phyloP scores from a whole-genome alignment of 2,113 vertebrate species.

The Procavia capensis region DNA sequence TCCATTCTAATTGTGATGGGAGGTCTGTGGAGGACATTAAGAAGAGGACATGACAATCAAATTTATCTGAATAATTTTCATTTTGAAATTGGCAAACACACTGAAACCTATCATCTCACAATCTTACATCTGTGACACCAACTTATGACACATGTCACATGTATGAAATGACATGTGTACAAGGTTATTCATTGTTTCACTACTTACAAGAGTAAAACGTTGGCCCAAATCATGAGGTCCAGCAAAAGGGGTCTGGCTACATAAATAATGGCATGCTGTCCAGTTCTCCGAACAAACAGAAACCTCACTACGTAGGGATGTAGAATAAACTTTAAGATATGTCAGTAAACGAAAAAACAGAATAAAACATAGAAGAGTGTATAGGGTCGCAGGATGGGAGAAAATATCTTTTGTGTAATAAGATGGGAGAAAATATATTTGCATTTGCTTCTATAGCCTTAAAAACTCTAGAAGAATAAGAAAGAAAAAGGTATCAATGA shows the following conservation, averaged over 20 bases:
- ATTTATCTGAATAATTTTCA: neutral
- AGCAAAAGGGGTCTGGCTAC: neutral
- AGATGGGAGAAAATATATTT: neutral
- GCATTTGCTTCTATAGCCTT: neutral
- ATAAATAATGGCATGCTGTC: neutral
- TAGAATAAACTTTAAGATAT: neutral
- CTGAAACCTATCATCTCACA: neutral
- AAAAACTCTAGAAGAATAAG: neutral
- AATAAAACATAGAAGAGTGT: neutral
- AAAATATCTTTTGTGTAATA: neutral
- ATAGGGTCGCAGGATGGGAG: too few relatives aligned
- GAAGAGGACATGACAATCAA: neutral
- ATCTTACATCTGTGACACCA: neutral
- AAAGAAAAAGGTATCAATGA: neutral
- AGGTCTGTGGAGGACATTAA: neutral
- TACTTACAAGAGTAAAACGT: slow-evolving; percentile 41
- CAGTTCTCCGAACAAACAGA: neutral
- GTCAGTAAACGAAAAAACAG: neutral
- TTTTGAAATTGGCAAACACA: neutral
- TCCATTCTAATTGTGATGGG: neutral
- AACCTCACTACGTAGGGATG: neutral
- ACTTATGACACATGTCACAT: neutral
- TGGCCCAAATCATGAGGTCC: neutral
- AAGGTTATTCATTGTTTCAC: neutral
- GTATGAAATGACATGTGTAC: neutral